Percentiles rank a stretch among this genome's conserved stretches.
Conservation (phyloP, 2,888 invertebrate species). For the Hydropsyche betteni region DNA sequence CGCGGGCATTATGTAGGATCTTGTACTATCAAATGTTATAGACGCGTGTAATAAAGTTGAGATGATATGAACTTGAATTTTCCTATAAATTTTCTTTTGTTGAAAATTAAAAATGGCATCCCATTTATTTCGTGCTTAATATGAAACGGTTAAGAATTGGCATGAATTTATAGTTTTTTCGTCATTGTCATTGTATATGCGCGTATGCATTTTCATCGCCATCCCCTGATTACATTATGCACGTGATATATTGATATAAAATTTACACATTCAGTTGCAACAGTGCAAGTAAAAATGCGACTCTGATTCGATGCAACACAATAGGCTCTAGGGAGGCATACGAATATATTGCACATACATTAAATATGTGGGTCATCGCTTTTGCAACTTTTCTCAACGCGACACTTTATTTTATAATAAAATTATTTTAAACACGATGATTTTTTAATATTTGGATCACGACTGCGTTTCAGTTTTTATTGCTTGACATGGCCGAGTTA, state of each 20-base stretch:
- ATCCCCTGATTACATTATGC: constrained; percentile 32
- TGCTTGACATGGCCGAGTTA: too few relatives aligned
- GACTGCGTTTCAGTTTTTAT: too few relatives aligned
- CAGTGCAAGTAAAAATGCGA: constrained; percentile 32
- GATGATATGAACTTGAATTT: too few relatives aligned
- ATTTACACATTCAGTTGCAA: constrained; percentile 36
- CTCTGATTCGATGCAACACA: constrained; percentile 21
- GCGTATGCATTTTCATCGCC: constrained; percentile 5
- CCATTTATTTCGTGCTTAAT: not conserved
- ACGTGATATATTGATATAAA: constrained; percentile 38
- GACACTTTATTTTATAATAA: not conserved
- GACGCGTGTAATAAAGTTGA: too few relatives aligned
- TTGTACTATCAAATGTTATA: not conserved
- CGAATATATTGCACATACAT: constrained; percentile 6
- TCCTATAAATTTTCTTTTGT: too few relatives aligned
- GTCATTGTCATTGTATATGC: not conserved
- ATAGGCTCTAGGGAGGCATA: constrained; percentile 31
- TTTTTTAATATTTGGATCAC: too few relatives aligned
- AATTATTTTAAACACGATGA: not conserved
- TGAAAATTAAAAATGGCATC: not conserved
- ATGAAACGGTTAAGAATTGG: too few relatives aligned
- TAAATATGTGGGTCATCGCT: constrained; percentile 37
- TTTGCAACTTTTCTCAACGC: constrained; percentile 28
- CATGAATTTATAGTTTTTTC: not conserved
- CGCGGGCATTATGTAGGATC: not conserved